phyloP scores from a whole-genome alignment of 2,888 invertebrate genomes.

The Chorisops tibialis region DNA sequence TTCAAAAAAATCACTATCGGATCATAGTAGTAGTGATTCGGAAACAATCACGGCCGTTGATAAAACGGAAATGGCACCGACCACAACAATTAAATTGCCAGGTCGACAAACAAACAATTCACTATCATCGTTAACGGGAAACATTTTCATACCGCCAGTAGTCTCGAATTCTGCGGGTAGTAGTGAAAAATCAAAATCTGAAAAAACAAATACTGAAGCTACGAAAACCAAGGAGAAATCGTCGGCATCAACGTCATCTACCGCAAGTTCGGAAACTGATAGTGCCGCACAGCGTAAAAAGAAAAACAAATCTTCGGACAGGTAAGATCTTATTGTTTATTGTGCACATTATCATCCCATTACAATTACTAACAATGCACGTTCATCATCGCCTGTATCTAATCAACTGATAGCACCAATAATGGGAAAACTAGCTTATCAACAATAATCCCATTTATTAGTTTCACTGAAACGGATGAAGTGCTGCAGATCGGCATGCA shows the following conservation, averaged over 20 bases:
- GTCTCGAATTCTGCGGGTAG: slow-evolving; percentile 34
- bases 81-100: slow-evolving; percentile 51
- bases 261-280: slow-evolving; percentile 22
- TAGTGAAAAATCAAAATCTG: slow-evolving; percentile 52
- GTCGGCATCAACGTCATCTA: neutral
- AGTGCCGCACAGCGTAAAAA: slow-evolving; percentile 45
- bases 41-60: slow-evolving; percentile 12
- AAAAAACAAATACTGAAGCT: slow-evolving; percentile 38
- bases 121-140: slow-evolving; percentile 77
- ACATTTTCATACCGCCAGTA: slow-evolving; percentile 66
- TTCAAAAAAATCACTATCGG: neutral
- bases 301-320: slow-evolving; percentile 66
- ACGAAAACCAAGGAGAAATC: slow-evolving; percentile 33
- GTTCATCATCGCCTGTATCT: neutral
- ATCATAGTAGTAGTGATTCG: neutral
- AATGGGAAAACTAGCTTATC: slow-evolving; percentile 18
- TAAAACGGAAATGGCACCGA: slow-evolving; percentile 46
- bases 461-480: slow-evolving; percentile 65
- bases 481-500: slow-evolving; percentile 87
- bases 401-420: neutral
- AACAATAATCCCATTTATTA: slow-evolving; percentile 31
- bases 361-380: neutral
- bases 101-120: slow-evolving; percentile 86
- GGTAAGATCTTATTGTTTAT: slow-evolving; percentile 54
- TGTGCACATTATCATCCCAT: neutral